A percentile compares a stretch with the other conserved stretches of the same genome.
Conservation (phyloP, 1,140 invertebrate genomes). For the Aphidius gifuensis region DNA sequence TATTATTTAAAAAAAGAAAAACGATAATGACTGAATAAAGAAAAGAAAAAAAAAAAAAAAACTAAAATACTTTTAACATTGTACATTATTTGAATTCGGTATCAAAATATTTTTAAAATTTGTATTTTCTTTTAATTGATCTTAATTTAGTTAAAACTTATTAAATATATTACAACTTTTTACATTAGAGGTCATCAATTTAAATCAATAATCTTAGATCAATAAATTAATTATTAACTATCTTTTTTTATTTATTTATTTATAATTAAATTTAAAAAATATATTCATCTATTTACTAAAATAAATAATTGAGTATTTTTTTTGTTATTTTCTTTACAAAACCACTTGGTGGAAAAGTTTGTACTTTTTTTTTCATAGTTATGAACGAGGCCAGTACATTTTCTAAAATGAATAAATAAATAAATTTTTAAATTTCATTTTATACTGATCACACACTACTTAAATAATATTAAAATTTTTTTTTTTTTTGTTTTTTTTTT, state of each 20-base stretch:
- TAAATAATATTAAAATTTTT: no score
- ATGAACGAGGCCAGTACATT: slow-evolving; percentile 25
- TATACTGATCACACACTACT: no score
- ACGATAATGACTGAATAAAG: not conserved
- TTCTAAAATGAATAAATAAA: no score
- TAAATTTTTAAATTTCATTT: no score
- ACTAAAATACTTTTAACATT: slow-evolving; percentile 44
- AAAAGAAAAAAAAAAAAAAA: slow-evolving; percentile 37
- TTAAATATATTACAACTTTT: slow-evolving; percentile 50
- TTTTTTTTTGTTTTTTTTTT: no score
- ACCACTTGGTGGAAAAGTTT: slow-evolving; percentile 41
- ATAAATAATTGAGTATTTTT: slow-evolving; percentile 54
- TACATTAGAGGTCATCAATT: slow-evolving; percentile 46
- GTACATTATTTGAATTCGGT: slow-evolving; percentile 40
- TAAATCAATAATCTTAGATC: not conserved
- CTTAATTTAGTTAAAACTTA: slow-evolving; percentile 25
- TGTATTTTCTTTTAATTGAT: not conserved
- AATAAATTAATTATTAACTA: slow-evolving; percentile 1
- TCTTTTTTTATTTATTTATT: no score
- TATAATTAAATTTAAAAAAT: slow-evolving; percentile 28
- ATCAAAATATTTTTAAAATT: slow-evolving; percentile 32
- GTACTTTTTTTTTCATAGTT: slow-evolving; percentile 45
- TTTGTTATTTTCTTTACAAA: slow-evolving; percentile 37
- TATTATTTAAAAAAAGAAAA: not conserved
- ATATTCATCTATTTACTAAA: slow-evolving; percentile 10